Base-by-base conservation (phyloP, 92 coral and sea anemone species). In the Parazoanthus swiftii region DNA sequence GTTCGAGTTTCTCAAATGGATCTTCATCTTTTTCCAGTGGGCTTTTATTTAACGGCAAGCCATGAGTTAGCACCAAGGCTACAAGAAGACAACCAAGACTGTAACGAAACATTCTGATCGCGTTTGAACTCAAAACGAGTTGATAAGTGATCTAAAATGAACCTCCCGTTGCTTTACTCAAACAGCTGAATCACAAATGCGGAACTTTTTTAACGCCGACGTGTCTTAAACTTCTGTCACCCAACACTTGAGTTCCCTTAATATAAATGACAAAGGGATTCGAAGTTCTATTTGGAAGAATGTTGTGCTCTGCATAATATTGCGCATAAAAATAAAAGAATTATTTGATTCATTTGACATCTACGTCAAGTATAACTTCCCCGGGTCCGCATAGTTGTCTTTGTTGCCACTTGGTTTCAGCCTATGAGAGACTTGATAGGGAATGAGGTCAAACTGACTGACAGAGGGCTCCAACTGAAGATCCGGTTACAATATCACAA, bases 71-170 rank as follows among this genome's bases (percentile, higher is more conserved):
- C 35, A 84, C 87, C 16, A 84, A 46, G 65, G 63, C 79, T 4
- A 72, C 67, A 3, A 84, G 79, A 13, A 84, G 67, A 48, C 42
- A 71, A 71, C 87, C 79, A 48, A 84, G 43, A 14, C 66, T 84
- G 65, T 84, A 84, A 4, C 87, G 87, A 71, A 84, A 84, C 87
- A 84, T 84, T 68, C 35, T 84, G 87, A 74, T 15, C 43, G 25
- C 48, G 66, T 56, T 8, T 26, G 46, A 23, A 13, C 6, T 25
- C 50, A 14, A 15, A 26, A 8, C 25, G 51, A 75, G 43, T 37
- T 76, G 51, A 37, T n/a, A 54, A 11, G 51, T 15, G 9, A 39
- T 18, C 51, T 20, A 48, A 29, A 35, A 44, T 23, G 46, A 76
- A 44, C 6, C n/a, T 37, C 46, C 25, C 42, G 63, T 46, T 35